These are phyloP conservation scores for Pseudopleuronectes americanus DNA, from an alignment of 2,797 vertebrate species.

Conservation along the genomic window DNA sequence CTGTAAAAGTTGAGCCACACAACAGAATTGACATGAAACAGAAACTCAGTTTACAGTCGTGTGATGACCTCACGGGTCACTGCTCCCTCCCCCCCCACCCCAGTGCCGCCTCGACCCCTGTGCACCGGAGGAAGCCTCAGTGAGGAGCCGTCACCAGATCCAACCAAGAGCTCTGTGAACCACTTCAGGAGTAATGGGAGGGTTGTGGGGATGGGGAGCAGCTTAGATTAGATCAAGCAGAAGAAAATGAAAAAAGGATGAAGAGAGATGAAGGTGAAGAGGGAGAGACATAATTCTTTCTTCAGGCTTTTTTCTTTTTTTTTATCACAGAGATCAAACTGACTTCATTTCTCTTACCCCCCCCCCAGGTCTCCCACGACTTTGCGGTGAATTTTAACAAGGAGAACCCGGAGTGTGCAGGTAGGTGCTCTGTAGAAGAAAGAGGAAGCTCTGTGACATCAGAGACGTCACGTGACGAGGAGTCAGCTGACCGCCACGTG, in stretches of 20 bases:
- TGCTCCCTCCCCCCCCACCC: too few relatives aligned
- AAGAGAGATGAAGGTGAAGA: not conserved
- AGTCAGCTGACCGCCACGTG: too few relatives aligned
- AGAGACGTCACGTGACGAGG: not conserved
- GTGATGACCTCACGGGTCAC: too few relatives aligned
- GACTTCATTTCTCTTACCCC: conserved; percentile 1
- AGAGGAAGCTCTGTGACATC: conserved; percentile 28
- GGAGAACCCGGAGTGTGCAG: conserved; percentile 90
- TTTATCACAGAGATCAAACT: conserved; percentile 27
- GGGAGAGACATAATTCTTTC: conserved; percentile 2
- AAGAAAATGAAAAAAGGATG: not conserved
- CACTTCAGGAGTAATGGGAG: too few relatives aligned
- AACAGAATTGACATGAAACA: too few relatives aligned
- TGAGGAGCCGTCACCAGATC: too few relatives aligned
- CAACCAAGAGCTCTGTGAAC: too few relatives aligned
- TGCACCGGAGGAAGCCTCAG: too few relatives aligned
- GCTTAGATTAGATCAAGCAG: conserved; percentile 1
- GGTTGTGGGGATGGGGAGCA: too few relatives aligned
- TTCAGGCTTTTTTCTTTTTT: not conserved
- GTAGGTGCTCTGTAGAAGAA: conserved; percentile 64
- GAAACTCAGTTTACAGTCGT: too few relatives aligned
- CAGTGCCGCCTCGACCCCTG: too few relatives aligned
- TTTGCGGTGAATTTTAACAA: conserved; percentile 91
- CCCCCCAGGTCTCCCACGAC: conserved; percentile 87
- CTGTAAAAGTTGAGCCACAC: too few relatives aligned